phyloP scores from a whole-genome alignment of 2,888 invertebrate genomes.

The Orthosia incerta region DNA sequence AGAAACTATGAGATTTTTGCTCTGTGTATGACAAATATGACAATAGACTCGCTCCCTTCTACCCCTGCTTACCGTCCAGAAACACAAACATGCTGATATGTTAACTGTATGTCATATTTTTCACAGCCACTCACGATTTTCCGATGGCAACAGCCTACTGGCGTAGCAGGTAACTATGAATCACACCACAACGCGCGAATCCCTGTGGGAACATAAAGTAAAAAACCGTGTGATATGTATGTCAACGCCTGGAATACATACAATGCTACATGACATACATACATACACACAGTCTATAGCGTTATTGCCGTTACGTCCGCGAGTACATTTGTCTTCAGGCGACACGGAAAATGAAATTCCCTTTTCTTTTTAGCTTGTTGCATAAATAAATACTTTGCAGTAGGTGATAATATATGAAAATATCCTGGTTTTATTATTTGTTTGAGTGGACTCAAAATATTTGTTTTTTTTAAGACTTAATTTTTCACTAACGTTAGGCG shows the following conservation, averaged over 20 bases:
- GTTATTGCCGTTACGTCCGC: slow-evolving; percentile 44
- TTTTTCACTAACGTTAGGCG: too few relatives aligned
- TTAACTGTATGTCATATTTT: neutral
- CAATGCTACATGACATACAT: neutral
- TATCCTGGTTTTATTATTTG: neutral
- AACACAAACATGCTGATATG: neutral
- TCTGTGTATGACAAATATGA: too few relatives aligned
- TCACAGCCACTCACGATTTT: neutral
- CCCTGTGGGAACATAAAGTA: neutral
- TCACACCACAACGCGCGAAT: neutral
- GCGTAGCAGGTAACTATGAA: neutral
- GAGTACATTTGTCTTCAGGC: slow-evolving; percentile 48
- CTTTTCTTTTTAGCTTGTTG: slow-evolving; percentile 40
- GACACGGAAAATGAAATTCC: slow-evolving; percentile 54
- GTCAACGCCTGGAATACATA: slow-evolving; percentile 19
- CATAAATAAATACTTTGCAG: slow-evolving; percentile 38
- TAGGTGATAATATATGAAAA: slow-evolving; percentile 25
- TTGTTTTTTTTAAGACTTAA: neutral
- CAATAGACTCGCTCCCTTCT: too few relatives aligned
- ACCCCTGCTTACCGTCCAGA: neutral
- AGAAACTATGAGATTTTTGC: too few relatives aligned
- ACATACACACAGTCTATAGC: slow-evolving; percentile 23
- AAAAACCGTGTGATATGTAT: slow-evolving; percentile 25
- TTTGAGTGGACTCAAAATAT: neutral
- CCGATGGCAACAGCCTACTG: neutral